Conservation (phyloP, 2,888 invertebrate species). For the Drosophila engyochracea region DNA sequence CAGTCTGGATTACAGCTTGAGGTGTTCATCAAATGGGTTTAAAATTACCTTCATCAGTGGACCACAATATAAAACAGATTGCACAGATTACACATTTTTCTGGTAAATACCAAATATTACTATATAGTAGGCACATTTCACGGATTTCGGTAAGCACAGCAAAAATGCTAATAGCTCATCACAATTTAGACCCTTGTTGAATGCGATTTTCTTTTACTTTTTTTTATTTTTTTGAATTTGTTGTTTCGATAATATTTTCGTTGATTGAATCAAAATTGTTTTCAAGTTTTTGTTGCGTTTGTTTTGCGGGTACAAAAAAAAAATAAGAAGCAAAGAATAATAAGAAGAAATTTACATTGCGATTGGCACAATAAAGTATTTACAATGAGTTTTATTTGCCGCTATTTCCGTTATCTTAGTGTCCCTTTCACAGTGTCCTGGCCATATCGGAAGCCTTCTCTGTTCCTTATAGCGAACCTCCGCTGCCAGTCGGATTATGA, state of each 20-base stretch:
- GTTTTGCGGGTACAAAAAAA: slow-evolving; percentile 20
- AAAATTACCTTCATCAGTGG: not conserved
- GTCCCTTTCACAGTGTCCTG: slow-evolving; percentile 47
- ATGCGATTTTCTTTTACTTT: not conserved
- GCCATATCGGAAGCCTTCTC: slow-evolving; percentile 39
- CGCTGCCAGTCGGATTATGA: slow-evolving; percentile 72
- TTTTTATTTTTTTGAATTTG: slow-evolving; percentile 14
- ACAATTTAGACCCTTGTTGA: not conserved
- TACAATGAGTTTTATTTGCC: slow-evolving; percentile 72
- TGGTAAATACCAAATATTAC: not conserved
- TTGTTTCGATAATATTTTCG: slow-evolving; percentile 42
- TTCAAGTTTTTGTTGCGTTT: slow-evolving; percentile 27
- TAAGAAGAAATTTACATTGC: slow-evolving; percentile 46
- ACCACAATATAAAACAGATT: slow-evolving; percentile 3
- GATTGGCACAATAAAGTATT: slow-evolving; percentile 31
- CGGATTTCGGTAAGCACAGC: not conserved
- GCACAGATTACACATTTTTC: not conserved
- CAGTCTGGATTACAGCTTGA: not conserved
- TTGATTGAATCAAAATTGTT: slow-evolving; percentile 70
- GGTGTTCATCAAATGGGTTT: not conserved
- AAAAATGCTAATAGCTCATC: slow-evolving; percentile 1
- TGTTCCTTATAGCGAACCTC: slow-evolving; percentile 61
- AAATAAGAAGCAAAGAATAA: not conserved
- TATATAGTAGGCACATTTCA: not conserved
- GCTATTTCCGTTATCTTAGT: slow-evolving; percentile 70